Percentiles rank a stretch among this genome's conserved stretches.
These are phyloP conservation scores for Prochilodus magdalenae DNA, from an alignment of 2,113 vertebrate genomes.

Conservation along the genomic window DNA sequence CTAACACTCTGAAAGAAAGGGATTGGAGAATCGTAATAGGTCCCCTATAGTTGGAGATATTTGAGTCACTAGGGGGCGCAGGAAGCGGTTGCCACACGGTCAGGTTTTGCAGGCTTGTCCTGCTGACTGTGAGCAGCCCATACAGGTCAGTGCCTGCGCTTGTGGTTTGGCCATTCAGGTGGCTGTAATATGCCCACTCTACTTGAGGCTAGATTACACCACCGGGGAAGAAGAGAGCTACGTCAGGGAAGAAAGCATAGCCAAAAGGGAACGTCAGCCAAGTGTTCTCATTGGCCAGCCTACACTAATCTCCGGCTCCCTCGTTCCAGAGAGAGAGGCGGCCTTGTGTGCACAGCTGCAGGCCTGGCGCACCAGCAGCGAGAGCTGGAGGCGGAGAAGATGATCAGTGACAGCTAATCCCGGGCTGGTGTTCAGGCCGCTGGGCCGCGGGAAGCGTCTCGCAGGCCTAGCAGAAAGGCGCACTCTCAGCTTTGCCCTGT, in stretches of 20 bases:
- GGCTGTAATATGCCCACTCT: background rate
- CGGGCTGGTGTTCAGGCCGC: background rate
- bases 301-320: background rate
- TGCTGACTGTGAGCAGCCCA: too few species aligned
- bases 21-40: too few species aligned
- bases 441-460: background rate
- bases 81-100: too few species aligned
- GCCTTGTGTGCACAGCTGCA: background rate
- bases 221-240: background rate
- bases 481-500: background rate
- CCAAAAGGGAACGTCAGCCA: background rate
- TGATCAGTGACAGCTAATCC: slow-evolving; percentile 15
- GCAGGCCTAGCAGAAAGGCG: background rate
- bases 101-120: too few species aligned
- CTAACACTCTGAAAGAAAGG: too few species aligned
- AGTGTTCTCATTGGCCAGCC: background rate
- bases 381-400: background rate
- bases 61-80: too few species aligned
- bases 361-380: background rate
- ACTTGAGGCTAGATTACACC: background rate
- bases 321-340: background rate
- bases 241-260: background rate
- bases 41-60: too few species aligned
- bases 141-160: too few species aligned
- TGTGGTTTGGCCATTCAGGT: background rate